A percentile compares a stretch with the other conserved stretches of the same genome.
Evolutionary conservation across 2,888 invertebrate species (phyloP).

Genomic region (Idaea dimidiata): DNA sequence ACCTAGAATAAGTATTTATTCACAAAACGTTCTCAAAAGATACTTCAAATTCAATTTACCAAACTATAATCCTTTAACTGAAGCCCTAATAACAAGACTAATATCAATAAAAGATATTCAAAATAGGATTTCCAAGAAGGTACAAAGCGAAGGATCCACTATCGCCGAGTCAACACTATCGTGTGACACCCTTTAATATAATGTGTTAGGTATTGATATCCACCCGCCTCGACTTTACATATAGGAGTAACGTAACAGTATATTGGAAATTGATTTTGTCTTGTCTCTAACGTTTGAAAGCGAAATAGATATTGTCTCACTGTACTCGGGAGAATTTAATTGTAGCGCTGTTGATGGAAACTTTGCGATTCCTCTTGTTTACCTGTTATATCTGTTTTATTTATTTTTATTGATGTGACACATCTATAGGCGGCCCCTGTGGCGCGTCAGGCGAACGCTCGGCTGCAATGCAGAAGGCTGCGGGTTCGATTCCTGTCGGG

Average conservation of each 20-base stretch:
- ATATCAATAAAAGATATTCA: constrained; percentile 31
- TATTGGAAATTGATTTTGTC: constrained; percentile 32
- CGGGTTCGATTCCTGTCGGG: no score
- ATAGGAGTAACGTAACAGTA: constrained; percentile 14
- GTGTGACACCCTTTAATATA: constrained; percentile 33
- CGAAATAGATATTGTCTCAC: constrained; percentile 14
- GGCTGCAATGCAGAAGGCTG: no score
- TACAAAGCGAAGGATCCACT: constrained; percentile 38
- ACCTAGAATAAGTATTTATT: neutral
- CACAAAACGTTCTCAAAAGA: neutral
- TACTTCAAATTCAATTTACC: neutral
- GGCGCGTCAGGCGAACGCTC: no score
- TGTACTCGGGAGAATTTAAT: constrained; percentile 1
- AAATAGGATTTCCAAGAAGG: constrained; percentile 33
- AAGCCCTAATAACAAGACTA: constrained; percentile 26
- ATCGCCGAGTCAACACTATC: constrained; percentile 40
- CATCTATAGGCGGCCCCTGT: no score
- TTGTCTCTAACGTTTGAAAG: constrained; percentile 22
- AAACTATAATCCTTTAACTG: constrained; percentile 2
- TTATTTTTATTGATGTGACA: neutral
- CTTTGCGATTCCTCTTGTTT: neutral
- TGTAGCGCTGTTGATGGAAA: neutral
- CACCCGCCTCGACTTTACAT: constrained; percentile 20
- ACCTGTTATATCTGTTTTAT: neutral
- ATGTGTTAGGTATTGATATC: constrained; percentile 28